Percentiles rank a stretch among this genome's conserved stretches.
These are phyloP conservation scores for Laticauda colubrina DNA, from an alignment of 2,113 vertebrate species.

Conservation along the genomic window DNA sequence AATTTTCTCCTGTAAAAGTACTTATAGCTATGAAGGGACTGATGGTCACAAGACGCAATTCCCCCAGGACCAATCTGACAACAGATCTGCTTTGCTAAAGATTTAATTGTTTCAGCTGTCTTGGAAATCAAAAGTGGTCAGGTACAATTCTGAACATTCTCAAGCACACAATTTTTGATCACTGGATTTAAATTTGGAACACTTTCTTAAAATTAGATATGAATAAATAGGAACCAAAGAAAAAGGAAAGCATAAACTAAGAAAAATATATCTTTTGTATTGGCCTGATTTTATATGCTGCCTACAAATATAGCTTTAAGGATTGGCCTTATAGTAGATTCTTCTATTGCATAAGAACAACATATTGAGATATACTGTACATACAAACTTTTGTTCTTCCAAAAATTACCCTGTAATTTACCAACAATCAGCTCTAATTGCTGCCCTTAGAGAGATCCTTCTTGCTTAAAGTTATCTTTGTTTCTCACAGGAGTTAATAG, in stretches of 20 bases:
- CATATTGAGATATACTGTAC: not conserved
- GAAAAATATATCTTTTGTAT: not conserved
- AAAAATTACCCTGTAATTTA: not conserved
- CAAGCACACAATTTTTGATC: not conserved
- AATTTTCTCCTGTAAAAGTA: fast-evolving
- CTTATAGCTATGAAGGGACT: not conserved
- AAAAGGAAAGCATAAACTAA: not conserved
- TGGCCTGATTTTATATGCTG: not conserved
- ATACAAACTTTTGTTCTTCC: not conserved
- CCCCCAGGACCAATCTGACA: not conserved
- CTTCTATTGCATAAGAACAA: not conserved
- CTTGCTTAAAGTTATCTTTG: not conserved
- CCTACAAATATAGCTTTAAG: not conserved
- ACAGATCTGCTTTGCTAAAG: not conserved
- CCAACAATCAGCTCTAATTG: not conserved
- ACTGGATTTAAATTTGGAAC: not conserved
- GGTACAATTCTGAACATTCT: not conserved
- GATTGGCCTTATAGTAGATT: not conserved
- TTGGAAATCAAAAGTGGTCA: not conserved
- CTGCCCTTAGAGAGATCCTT: not conserved
- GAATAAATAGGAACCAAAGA: not conserved
- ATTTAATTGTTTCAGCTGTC: not conserved
- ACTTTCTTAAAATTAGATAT: not conserved
- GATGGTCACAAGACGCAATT: not conserved
- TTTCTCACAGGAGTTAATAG: not conserved